Percentiles rank a stretch among this genome's conserved stretches.
These are phyloP conservation scores for Spea bombifrons DNA, from an alignment of 2,113 vertebrate species.

Conservation along the genomic window DNA sequence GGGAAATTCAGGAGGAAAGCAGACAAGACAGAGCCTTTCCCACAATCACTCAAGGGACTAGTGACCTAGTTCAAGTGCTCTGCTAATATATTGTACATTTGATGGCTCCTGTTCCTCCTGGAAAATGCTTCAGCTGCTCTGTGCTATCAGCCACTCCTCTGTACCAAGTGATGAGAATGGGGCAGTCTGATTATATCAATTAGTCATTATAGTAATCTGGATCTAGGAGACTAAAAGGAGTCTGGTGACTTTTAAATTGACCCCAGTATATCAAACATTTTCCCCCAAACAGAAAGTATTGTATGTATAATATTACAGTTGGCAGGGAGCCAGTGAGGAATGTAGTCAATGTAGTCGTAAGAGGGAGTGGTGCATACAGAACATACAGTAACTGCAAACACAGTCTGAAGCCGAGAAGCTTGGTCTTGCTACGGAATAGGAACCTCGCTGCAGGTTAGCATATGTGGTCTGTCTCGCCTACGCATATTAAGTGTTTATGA, in stretches of 20 bases:
- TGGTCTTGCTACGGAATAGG: too few relatives aligned
- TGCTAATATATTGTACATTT: background rate
- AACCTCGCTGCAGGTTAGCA: too few relatives aligned
- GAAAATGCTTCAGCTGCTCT: constrained; percentile 15
- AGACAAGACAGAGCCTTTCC: background rate
- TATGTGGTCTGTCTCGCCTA: too few relatives aligned
- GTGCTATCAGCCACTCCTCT: background rate
- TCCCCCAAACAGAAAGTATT: background rate
- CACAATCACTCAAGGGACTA: constrained; percentile 12
- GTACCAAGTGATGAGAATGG: constrained; percentile 2
- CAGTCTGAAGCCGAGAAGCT: too few relatives aligned
- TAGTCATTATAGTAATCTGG: constrained; percentile 23
- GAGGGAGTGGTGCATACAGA: constrained; percentile 23
- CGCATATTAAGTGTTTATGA: too few relatives aligned
- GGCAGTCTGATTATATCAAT: constrained; percentile 13
- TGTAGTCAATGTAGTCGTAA: constrained; percentile 8
- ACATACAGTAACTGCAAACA: background rate
- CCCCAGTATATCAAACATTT: constrained; percentile 11
- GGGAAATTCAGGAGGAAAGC: background rate
- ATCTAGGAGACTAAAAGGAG: constrained; percentile 6
- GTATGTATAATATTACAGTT: constrained; percentile 2
- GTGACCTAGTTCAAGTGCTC: background rate
- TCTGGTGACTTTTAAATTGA: constrained; percentile 1
- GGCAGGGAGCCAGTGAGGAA: background rate
- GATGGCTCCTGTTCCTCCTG: constrained; percentile 4